Evolutionary conservation across 2,888 invertebrate genomes (phyloP).

Genomic region (Thecocarcelia acutangulata): DNA sequence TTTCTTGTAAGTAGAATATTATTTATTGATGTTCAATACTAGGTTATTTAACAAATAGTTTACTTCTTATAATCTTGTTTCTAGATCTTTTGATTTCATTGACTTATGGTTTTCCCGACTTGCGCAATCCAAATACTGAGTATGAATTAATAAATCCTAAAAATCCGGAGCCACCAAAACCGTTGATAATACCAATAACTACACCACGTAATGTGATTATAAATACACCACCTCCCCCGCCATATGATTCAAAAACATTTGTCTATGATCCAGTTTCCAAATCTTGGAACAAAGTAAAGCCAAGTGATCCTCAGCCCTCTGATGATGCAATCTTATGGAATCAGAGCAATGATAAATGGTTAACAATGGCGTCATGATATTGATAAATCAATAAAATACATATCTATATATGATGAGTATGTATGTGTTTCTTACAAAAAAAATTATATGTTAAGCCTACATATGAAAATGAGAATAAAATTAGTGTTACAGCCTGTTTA

Average conservation of each 20-base stretch:
- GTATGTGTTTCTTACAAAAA: background rate
- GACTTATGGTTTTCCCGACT: slow-evolving; percentile 66
- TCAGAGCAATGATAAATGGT: slow-evolving; percentile 79
- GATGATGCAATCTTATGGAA: slow-evolving; percentile 77
- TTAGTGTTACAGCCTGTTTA: too few relatives aligned
- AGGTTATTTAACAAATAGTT: background rate
- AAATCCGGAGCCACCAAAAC: slow-evolving; percentile 67
- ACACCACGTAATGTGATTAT: slow-evolving; percentile 70
- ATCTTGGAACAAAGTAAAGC: slow-evolving; percentile 75
- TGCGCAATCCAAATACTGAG: slow-evolving; percentile 76
- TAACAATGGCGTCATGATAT: slow-evolving; percentile 72
- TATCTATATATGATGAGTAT: background rate
- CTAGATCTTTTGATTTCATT: slow-evolving; percentile 24
- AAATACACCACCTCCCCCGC: slow-evolving; percentile 73
- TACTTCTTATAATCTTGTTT: background rate
- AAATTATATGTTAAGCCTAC: too few relatives aligned
- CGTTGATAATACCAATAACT: slow-evolving; percentile 72
- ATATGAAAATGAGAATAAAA: too few relatives aligned
- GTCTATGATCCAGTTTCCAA: slow-evolving; percentile 74
- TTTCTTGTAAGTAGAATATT: slow-evolving; percentile 48
- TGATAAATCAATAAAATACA: background rate
- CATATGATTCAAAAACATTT: slow-evolving; percentile 75
- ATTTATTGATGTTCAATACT: background rate
- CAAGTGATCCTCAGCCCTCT: slow-evolving; percentile 73
- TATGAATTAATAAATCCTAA: slow-evolving; percentile 76